These are phyloP conservation scores for Nerophis lumbriciformis DNA, from an alignment of 2,113 vertebrate genomes.

Conservation along the genomic window DNA sequence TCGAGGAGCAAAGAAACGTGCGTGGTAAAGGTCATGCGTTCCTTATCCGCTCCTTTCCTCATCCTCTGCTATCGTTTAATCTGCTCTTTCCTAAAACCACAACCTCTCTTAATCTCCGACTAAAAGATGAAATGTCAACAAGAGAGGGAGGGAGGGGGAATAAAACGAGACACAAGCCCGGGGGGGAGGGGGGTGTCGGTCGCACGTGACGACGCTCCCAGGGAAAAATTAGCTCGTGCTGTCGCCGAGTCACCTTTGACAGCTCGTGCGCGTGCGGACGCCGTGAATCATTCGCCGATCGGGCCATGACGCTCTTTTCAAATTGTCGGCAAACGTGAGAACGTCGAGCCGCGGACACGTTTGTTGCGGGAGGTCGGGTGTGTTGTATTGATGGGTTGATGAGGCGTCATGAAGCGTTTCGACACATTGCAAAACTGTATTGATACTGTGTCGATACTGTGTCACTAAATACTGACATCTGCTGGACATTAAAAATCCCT, in stretches of 20 bases:
- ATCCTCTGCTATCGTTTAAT: conserved; percentile 28
- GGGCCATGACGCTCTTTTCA: not conserved
- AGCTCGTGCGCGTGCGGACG: not conserved
- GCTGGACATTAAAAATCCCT: too few species aligned
- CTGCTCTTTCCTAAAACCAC: conserved; percentile 22
- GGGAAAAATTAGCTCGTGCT: too few species aligned
- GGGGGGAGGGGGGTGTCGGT: not conserved
- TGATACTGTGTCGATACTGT: too few species aligned
- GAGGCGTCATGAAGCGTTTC: too few species aligned
- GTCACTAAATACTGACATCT: too few species aligned
- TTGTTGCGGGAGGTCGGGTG: too few species aligned
- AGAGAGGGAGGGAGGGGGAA: not conserved
- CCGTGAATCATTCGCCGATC: not conserved
- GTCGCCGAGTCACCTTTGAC: not conserved
- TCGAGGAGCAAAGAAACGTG: not conserved
- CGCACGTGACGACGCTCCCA: conserved; percentile 4
- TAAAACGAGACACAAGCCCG: not conserved
- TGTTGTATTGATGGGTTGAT: too few species aligned
- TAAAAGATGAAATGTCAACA: conserved; percentile 14
- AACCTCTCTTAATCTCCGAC: conserved; percentile 18
- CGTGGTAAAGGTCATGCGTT: conserved; percentile 39
- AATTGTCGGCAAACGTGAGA: not conserved
- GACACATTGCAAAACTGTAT: too few species aligned
- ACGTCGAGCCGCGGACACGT: too few species aligned
- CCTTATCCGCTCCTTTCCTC: conserved; percentile 21